Conservation (phyloP, 2,797 vertebrate species). For the Todus mexicanus region DNA sequence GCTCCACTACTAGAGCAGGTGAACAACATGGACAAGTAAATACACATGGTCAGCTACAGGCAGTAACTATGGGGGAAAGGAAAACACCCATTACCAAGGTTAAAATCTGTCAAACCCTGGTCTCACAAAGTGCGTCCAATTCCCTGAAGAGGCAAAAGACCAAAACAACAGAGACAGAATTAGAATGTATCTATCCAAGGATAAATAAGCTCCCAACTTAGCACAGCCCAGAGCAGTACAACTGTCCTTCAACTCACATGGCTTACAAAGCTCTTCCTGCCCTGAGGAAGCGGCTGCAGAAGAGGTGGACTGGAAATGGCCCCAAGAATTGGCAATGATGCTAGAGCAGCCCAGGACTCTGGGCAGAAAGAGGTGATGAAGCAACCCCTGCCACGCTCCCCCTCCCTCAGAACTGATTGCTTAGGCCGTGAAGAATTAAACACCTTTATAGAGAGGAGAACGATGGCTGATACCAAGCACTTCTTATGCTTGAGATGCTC, state of each 20-base stretch:
- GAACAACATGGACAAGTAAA: not conserved
- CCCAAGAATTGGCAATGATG: not conserved
- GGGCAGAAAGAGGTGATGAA: not conserved
- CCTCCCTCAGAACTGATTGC: not conserved
- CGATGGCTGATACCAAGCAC: fast-evolving
- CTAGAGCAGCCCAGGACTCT: not conserved
- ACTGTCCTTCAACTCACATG: not conserved
- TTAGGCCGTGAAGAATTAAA: not conserved
- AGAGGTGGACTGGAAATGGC: fast-evolving
- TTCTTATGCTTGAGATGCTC: not conserved
- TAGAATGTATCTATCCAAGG: not conserved
- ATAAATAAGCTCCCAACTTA: not conserved
- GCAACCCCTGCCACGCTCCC: not conserved
- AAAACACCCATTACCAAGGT: not conserved
- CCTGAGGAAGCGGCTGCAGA: not conserved
- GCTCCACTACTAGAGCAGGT: not conserved
- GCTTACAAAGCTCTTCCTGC: not conserved
- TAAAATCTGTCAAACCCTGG: not conserved
- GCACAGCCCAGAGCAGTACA: not conserved
- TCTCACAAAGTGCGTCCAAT: not conserved
- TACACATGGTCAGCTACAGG: not conserved
- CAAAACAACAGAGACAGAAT: conserved; percentile 16
- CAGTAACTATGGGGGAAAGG: not conserved
- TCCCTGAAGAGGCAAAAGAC: not conserved
- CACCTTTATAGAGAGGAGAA: not conserved